Conservation (phyloP, 2,113 vertebrate species). For the Acrocephalus arundinaceus region DNA sequence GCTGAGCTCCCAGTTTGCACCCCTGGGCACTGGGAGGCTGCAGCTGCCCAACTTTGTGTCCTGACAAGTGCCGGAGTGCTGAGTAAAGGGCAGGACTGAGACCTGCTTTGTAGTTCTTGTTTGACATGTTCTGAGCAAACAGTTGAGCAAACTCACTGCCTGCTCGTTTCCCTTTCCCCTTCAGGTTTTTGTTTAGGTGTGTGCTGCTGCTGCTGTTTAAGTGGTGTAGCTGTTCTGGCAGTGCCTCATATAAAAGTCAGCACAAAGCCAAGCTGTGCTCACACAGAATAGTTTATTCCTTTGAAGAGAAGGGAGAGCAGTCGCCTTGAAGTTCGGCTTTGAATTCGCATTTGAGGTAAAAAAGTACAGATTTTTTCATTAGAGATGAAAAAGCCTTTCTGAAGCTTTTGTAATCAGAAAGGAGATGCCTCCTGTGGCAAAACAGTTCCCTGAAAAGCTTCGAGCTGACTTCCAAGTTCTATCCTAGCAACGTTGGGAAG, state of each 20-base stretch:
- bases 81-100: neutral
- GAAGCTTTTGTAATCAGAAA: neutral
- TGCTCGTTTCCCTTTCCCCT: neutral
- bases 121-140: neutral
- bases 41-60: neutral
- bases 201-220: neutral
- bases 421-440: neutral
- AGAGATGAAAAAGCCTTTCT: neutral
- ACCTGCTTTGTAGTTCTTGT: neutral
- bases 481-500: conserved; percentile 13
- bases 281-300: neutral
- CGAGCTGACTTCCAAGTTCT: neutral
- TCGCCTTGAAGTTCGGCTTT: neutral
- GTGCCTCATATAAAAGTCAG: neutral
- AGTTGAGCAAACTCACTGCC: neutral
- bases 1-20: too few species aligned
- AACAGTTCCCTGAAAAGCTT: conserved; percentile 3
- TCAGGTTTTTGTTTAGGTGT: neutral
- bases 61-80: neutral
- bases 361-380: neutral
- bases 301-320: neutral
- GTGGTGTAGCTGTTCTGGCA: neutral
- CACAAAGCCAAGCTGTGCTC: neutral
- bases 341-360: neutral
- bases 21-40: neutral